Conservation (phyloP, 64 coral and sea anemone species). For the Porites australiensis region DNA sequence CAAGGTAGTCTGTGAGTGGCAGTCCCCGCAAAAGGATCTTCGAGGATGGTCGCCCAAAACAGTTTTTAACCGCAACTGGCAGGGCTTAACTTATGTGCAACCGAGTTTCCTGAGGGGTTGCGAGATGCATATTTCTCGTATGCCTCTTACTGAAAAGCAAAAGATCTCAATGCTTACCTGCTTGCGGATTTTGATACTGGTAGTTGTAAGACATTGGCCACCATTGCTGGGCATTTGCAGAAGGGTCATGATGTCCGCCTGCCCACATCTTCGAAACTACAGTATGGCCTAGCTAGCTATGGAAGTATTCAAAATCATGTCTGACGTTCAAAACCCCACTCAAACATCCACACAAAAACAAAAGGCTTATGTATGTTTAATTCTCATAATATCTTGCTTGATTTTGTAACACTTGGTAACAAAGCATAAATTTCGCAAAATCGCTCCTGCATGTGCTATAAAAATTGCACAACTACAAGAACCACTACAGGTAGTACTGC, state of each 20-base stretch:
- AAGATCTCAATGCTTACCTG: slow-evolving; percentile 39
- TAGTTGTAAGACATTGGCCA: slow-evolving; percentile 84
- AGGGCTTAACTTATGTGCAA: too few relatives aligned
- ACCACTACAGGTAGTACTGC: not conserved
- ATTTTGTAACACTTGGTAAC: not conserved
- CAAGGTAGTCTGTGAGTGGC: too few relatives aligned
- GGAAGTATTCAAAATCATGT: slow-evolving; percentile 77
- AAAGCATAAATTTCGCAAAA: not conserved
- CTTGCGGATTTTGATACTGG: slow-evolving; percentile 71
- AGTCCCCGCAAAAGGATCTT: too few relatives aligned
- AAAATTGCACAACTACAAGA: slow-evolving; percentile 4
- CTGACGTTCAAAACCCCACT: slow-evolving; percentile 45
- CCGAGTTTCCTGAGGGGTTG: too few relatives aligned
- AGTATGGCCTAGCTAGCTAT: slow-evolving; percentile 55
- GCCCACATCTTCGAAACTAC: slow-evolving; percentile 78
- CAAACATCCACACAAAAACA: slow-evolving; percentile 42
- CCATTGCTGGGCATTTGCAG: slow-evolving; percentile 70
- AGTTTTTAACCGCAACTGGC: too few relatives aligned
- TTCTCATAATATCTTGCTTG: not conserved
- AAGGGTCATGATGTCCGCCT: slow-evolving; percentile 54
- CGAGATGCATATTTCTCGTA: not conserved
- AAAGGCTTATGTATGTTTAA: slow-evolving; percentile 25
- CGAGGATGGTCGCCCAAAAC: too few relatives aligned
- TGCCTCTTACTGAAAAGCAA: not conserved
- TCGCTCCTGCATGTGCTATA: not conserved